Evolutionary conservation across 2,797 vertebrate genomes (phyloP), one percentile per base, ranked within the genome.

Genomic region (Rhinogobio ventralis): DNA sequence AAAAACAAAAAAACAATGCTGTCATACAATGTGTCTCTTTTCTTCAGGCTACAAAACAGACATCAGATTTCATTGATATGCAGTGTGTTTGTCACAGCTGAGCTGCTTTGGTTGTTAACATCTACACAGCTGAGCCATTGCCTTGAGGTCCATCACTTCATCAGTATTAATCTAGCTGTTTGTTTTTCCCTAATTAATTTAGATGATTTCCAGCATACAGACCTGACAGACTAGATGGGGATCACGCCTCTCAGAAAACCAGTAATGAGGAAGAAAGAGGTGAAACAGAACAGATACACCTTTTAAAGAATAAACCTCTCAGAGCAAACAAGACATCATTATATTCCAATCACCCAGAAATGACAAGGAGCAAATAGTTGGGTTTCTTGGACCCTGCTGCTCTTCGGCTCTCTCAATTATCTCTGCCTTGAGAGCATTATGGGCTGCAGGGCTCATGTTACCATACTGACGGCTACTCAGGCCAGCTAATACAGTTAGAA

Each of bases 401-500:
- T 83, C 36, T 89, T 23, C 64, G 6, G 76, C 81, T 68, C 66
- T 72, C 87, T 89, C 85, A 66, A 30, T 85, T 30, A 88, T 30
- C 66, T 84, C 85, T 45, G 80, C 77, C 87, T 67, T 87, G 81
- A 86, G 87, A 91, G 89, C 88, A 88, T 92, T 90, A 88, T 88
- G 57, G 86, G 85, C 79, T 66, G 9, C 81, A 82, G 86, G 88
- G 92, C 86, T 94, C 91, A 75, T 74, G 75, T 95, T 94, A 92
- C 92, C 87, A 68, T 93, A 90, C 91, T 92, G 88, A 88, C 86
- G 86, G 88, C 91, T 93, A 88, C 89, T 89, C 84, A 45, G 88
- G 39, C 81, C 83, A 87, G 86, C 78, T 94, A 93, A 94, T 91
- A 89, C 85, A 82, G 91, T 92, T 93, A 86, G 74, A 86, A 69